Percentiles rank a stretch among this genome's conserved stretches.
phyloP scores from a whole-genome alignment of 2,113 vertebrate species.

The Bettongia penicillata region DNA sequence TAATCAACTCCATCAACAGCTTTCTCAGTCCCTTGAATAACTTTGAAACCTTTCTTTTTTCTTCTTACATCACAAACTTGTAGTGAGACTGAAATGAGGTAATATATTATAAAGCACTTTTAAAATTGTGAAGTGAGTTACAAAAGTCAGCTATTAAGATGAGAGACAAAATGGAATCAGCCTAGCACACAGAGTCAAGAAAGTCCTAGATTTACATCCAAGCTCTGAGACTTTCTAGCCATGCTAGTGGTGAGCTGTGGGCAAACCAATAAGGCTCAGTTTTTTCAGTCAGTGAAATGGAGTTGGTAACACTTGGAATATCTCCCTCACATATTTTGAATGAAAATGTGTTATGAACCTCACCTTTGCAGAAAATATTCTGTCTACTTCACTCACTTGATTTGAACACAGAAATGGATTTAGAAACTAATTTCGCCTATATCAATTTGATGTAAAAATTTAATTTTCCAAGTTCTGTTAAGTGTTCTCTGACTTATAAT shows the following conservation, averaged over 20 bases:
- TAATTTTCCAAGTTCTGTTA: background rate
- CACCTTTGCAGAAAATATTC: background rate
- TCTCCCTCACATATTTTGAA: background rate
- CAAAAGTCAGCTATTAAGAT: background rate
- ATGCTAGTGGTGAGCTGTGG: background rate
- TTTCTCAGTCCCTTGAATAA: slow-evolving; percentile 38
- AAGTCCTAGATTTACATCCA: background rate
- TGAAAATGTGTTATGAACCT: background rate
- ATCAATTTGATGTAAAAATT: background rate
- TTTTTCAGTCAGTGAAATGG: background rate
- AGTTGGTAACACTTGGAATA: background rate
- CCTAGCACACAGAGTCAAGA: background rate
- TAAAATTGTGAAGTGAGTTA: background rate
- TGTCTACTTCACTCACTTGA: background rate
- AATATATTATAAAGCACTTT: slow-evolving; percentile 33
- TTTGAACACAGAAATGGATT: background rate
- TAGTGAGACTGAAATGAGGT: background rate
- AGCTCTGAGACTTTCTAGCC: background rate
- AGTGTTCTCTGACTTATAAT: background rate
- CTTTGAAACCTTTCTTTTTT: slow-evolving; percentile 6
- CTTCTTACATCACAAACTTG: background rate
- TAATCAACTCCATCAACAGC: background rate
- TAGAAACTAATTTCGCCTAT: background rate
- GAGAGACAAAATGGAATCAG: background rate
- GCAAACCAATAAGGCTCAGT: background rate